These are phyloP conservation scores for Metallyticus violacea DNA, from an alignment of 2,888 invertebrate species.

Conservation along the genomic window DNA sequence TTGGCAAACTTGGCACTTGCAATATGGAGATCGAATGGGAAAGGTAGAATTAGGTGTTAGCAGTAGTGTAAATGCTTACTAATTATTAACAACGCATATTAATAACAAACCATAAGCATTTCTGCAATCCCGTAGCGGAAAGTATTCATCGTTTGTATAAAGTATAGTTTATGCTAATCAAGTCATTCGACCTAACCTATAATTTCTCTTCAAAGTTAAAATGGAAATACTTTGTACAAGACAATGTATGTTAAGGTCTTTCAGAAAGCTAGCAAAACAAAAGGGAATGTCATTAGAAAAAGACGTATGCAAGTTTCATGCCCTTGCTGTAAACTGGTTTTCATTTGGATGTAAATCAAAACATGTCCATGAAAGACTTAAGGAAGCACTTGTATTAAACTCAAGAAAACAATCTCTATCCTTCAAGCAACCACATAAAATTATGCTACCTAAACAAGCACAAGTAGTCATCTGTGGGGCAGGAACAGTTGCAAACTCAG, in stretches of 20 bases:
- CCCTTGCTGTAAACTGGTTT: background rate
- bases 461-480: conserved; percentile 61
- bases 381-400: background rate
- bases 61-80: too few species aligned
- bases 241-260: background rate
- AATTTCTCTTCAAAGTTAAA: background rate
- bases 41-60: too few species aligned
- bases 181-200: too few species aligned
- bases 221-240: background rate
- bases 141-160: too few species aligned
- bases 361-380: background rate
- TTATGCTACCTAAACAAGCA: conserved; percentile 44
- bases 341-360: background rate
- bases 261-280: background rate
- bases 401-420: background rate
- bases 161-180: too few species aligned
- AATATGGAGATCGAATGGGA: too few species aligned
- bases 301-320: background rate
- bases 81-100: too few species aligned
- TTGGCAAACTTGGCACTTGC: too few species aligned
- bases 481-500: conserved; percentile 70
- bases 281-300: background rate
- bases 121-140: too few species aligned
- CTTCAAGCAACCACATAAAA: background rate
- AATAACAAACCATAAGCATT: too few species aligned